Evolutionary conservation across 2,113 vertebrate genomes (phyloP).

Genomic region (Equus quagga): DNA sequence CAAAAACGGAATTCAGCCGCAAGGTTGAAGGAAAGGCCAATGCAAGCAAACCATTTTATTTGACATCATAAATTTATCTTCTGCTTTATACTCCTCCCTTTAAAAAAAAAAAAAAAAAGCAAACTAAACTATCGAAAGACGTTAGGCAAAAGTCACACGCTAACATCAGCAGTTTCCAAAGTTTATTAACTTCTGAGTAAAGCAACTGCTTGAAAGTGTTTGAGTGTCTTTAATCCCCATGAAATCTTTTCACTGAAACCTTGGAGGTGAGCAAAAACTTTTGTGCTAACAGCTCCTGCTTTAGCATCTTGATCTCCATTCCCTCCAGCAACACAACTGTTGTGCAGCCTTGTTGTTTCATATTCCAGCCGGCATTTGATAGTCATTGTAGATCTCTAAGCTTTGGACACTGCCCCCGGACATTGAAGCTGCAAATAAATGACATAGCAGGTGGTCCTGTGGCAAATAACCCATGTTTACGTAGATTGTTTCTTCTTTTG

Average conservation of each 20-base stretch:
- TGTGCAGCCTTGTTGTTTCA: neutral
- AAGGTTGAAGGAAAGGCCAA: neutral
- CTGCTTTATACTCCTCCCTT: neutral
- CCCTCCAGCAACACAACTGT: neutral
- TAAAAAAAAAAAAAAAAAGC: neutral
- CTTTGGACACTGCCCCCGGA: neutral
- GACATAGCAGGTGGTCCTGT: neutral
- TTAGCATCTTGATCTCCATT: neutral
- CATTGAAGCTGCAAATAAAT: neutral
- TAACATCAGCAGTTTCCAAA: neutral
- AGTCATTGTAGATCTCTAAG: neutral
- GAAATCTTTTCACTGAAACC: neutral
- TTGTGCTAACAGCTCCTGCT: neutral
- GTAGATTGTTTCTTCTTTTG: neutral
- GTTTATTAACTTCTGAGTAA: neutral
- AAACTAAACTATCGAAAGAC: neutral
- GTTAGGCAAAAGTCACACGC: neutral
- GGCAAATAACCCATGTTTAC: neutral
- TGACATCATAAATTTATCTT: neutral
- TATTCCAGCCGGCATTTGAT: neutral
- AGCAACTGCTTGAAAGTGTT: neutral
- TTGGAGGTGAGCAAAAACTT: neutral
- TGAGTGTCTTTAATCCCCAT: neutral
- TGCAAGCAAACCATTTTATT: neutral
- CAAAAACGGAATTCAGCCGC: neutral